Conservation (phyloP, 2,888 invertebrate species). For the Lagria hirta region DNA sequence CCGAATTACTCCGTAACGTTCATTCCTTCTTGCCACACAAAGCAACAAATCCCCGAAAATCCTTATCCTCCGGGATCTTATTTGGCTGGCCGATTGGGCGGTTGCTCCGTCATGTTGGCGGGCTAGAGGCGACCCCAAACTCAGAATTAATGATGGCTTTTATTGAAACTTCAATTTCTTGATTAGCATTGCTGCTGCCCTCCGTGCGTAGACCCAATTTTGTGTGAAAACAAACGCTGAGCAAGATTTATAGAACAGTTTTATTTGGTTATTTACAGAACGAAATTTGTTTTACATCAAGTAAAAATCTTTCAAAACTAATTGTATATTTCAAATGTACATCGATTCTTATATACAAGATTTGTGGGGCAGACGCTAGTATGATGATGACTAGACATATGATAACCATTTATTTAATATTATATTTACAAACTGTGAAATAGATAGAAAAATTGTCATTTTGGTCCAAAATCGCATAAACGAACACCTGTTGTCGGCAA, state of each 20-base stretch:
- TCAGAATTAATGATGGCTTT: constrained; percentile 71
- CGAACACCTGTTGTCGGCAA: too few species aligned
- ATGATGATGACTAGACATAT: constrained; percentile 6
- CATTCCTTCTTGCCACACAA: constrained; percentile 39
- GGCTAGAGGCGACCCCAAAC: constrained; percentile 49
- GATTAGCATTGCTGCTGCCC: constrained; percentile 56
- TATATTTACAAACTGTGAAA: constrained; percentile 10
- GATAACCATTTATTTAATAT: constrained; percentile 17
- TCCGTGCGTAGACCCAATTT: constrained; percentile 2
- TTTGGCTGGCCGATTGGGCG: constrained; percentile 36
- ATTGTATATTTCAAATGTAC: constrained; percentile 16
- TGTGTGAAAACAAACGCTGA: constrained; percentile 7
- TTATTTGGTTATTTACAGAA: constrained; percentile 27
- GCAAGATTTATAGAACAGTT: constrained; percentile 26
- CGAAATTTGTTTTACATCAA: constrained; percentile 21
- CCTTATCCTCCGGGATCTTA: constrained; percentile 14
- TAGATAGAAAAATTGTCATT: too few species aligned
- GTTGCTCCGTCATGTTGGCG: constrained; percentile 46
- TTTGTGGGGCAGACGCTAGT: constrained; percentile 10
- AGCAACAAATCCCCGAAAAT: constrained; percentile 21
- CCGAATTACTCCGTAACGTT: constrained; percentile 58
- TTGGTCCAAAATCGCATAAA: too few species aligned
- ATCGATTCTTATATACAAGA: constrained; percentile 13
- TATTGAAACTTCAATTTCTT: constrained; percentile 71
- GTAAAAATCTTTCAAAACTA: constrained; percentile 24